A percentile compares a stretch with the other conserved stretches of the same genome.
Evolutionary conservation across 2,113 vertebrate genomes (phyloP).

Genomic region (Callorhinus ursinus): DNA sequence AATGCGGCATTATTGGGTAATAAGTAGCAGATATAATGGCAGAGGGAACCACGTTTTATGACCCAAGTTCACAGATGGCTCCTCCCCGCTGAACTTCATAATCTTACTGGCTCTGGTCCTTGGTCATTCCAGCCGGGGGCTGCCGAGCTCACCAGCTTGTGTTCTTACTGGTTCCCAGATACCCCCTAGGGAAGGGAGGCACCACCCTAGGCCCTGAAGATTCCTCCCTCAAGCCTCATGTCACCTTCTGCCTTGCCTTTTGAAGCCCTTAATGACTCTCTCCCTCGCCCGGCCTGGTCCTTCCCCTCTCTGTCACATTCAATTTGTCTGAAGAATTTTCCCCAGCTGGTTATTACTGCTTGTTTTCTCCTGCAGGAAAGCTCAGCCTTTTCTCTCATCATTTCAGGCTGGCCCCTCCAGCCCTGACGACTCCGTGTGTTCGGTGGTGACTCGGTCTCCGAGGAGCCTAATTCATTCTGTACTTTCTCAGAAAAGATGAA

Average conservation of each 20-base stretch:
- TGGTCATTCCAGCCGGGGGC: not conserved
- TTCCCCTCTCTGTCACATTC: not conserved
- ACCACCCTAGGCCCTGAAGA: not conserved
- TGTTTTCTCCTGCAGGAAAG: conserved; percentile 23
- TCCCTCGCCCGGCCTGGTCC: not conserved
- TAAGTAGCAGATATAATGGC: not conserved
- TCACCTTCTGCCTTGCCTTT: not conserved
- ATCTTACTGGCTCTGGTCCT: not conserved
- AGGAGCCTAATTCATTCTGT: not conserved
- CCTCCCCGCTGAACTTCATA: not conserved
- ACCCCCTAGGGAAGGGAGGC: not conserved
- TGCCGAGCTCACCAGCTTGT: not conserved
- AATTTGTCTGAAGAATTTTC: conserved; percentile 9
- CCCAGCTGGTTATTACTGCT: not conserved
- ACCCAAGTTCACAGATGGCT: not conserved
- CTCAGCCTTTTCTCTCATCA: not conserved
- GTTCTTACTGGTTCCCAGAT: not conserved
- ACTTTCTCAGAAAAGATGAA: not conserved
- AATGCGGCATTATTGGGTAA: not conserved
- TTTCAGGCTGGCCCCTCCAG: not conserved
- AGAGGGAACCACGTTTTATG: not conserved
- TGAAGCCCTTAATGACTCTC: not conserved
- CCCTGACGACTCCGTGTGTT: not conserved
- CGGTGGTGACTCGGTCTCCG: fast-evolving
- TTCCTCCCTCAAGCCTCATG: not conserved